Evolutionary conservation across 2,888 invertebrate species (phyloP).

Genomic region (Ellobium chinense): DNA sequence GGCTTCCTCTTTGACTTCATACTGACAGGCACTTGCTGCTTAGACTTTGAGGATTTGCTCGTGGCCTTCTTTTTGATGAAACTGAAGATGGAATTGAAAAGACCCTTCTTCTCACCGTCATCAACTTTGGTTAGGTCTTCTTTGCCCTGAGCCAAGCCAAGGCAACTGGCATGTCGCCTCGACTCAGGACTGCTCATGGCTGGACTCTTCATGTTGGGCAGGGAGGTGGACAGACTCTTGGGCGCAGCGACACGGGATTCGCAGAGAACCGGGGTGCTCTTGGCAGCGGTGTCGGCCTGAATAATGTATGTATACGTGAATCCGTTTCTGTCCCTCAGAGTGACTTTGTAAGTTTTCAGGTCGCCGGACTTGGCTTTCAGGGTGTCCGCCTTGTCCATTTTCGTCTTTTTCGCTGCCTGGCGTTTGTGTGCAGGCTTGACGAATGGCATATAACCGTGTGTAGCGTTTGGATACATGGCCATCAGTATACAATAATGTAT

Average conservation of each 20-base stretch:
- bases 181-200: slow-evolving; percentile 37
- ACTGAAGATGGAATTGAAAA: slow-evolving; percentile 67
- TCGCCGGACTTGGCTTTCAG: slow-evolving; percentile 43
- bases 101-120: slow-evolving; percentile 68
- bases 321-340: slow-evolving; percentile 69
- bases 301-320: slow-evolving; percentile 72
- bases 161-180: slow-evolving; percentile 39
- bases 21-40: slow-evolving; percentile 20
- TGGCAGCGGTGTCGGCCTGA: slow-evolving; percentile 69
- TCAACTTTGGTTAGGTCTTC: slow-evolving; percentile 52
- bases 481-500: slow-evolving; percentile 40
- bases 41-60: slow-evolving; percentile 26
- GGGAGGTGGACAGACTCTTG: slow-evolving; percentile 42
- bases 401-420: slow-evolving; percentile 58
- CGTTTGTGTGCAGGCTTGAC: slow-evolving; percentile 65
- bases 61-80: slow-evolving; percentile 64
- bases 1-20: slow-evolving; percentile 70
- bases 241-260: slow-evolving; percentile 56
- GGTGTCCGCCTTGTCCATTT: slow-evolving; percentile 57
- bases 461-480: slow-evolving; percentile 75
- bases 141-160: slow-evolving; percentile 45
- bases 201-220: slow-evolving; percentile 48
- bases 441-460: slow-evolving; percentile 74
- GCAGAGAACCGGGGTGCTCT: slow-evolving; percentile 67
- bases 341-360: slow-evolving; percentile 71